Conservation (phyloP, 2,797 vertebrate genomes). For the Anabacerthia variegaticeps region DNA sequence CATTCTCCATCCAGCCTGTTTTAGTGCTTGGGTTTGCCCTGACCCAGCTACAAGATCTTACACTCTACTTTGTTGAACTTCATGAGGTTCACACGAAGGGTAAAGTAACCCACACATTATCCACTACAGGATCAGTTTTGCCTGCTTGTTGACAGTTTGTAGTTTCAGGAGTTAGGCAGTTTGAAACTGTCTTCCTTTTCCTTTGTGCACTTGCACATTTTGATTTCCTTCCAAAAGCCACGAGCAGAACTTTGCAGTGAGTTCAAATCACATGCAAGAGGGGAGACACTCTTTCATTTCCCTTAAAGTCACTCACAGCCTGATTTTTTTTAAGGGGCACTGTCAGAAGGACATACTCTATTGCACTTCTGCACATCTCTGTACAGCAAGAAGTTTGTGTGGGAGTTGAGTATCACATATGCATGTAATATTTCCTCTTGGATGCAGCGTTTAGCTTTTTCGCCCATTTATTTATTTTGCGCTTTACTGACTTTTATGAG, state of each 20-base stretch:
- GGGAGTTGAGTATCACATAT: background rate
- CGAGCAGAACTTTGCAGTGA: background rate
- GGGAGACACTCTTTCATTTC: background rate
- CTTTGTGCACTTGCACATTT: background rate
- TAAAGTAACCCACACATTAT: background rate
- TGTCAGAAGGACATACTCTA: fast-evolving
- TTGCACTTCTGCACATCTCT: background rate
- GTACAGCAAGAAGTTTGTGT: background rate
- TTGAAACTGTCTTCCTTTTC: background rate
- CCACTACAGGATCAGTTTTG: background rate
- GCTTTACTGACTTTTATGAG: background rate
- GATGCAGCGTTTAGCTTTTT: background rate
- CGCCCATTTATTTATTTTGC: background rate
- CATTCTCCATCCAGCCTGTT: background rate
- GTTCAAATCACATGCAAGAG: background rate
- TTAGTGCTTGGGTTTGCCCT: background rate
- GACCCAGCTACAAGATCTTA: background rate
- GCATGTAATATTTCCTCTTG: background rate
- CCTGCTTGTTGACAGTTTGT: background rate
- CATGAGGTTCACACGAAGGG: fast-evolving
- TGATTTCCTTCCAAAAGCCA: background rate
- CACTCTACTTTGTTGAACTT: background rate
- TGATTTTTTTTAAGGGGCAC: background rate
- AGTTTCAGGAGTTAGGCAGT: background rate
- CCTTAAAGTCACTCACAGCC: background rate